Evolutionary conservation across 2,113 vertebrate genomes (phyloP).

Genomic region (Nipponia nippon): DNA sequence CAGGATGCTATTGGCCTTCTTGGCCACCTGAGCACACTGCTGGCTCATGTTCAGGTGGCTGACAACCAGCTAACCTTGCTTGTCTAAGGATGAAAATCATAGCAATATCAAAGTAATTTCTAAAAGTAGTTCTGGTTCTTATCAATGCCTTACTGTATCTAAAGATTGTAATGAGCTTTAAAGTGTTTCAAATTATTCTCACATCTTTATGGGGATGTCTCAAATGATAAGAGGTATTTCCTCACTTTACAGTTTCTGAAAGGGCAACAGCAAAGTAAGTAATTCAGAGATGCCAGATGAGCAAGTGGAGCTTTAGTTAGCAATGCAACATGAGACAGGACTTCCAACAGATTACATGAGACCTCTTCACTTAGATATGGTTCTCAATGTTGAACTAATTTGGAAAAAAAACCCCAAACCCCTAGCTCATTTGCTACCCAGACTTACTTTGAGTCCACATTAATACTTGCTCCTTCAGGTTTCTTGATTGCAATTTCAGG

Average conservation of each 20-base stretch:
- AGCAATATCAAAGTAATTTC: not conserved
- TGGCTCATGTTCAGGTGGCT: too few relatives aligned
- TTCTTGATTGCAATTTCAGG: not conserved
- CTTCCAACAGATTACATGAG: not conserved
- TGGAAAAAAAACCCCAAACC: rapidly evolving
- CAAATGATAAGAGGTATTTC: not conserved
- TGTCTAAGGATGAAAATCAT: not conserved
- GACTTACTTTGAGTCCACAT: not conserved
- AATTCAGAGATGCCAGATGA: not conserved
- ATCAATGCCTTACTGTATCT: not conserved
- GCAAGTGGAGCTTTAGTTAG: not conserved
- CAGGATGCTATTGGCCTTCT: too few relatives aligned
- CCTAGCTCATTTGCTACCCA: not conserved
- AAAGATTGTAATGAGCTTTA: not conserved
- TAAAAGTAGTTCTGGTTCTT: not conserved
- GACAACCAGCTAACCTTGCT: too few relatives aligned
- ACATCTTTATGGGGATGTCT: not conserved
- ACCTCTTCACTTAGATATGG: not conserved
- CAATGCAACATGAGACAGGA: not conserved
- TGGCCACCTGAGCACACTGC: too few relatives aligned
- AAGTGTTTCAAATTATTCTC: not conserved
- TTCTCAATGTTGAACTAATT: not conserved
- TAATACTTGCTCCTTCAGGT: not conserved
- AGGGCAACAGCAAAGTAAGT: not conserved
- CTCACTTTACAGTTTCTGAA: not conserved